These are phyloP conservation scores for Alfaro cultratus DNA, from an alignment of 2,797 vertebrate species.

Conservation along the genomic window DNA sequence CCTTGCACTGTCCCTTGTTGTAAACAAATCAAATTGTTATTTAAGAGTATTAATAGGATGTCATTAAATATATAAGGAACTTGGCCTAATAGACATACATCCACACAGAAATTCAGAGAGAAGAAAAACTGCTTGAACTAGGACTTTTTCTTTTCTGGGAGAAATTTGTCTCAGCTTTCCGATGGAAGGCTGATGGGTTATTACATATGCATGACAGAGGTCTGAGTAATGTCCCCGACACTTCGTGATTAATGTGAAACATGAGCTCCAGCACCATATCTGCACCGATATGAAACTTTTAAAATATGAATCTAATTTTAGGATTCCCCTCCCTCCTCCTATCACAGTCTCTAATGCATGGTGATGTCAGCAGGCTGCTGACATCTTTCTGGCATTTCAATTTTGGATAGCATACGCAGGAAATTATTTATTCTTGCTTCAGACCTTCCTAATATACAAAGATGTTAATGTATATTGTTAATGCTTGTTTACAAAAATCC, in stretches of 20 bases:
- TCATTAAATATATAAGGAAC: constrained; percentile 74
- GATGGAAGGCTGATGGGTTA: constrained; percentile 60
- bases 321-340: constrained; percentile 22
- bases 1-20: constrained; percentile 47
- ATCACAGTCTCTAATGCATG: constrained; percentile 41
- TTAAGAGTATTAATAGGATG: constrained; percentile 64
- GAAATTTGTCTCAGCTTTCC: constrained; percentile 51
- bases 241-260: constrained; percentile 66
- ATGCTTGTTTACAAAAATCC: constrained; percentile 29
- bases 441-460: constrained; percentile 36
- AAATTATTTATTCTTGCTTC: constrained; percentile 70
- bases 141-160: constrained; percentile 34
- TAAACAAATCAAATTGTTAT: constrained; percentile 70
- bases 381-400: constrained; percentile 74
- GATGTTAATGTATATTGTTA: not conserved
- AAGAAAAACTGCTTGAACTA: constrained; percentile 16
- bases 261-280: constrained; percentile 63
- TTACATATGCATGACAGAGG: constrained; percentile 72
- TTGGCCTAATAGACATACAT: constrained; percentile 25
- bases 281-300: constrained; percentile 63
- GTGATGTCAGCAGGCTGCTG: constrained; percentile 63
- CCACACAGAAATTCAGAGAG: not conserved
- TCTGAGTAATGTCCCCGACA: constrained; percentile 58
- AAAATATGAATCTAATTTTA: constrained; percentile 71
- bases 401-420: constrained; percentile 62